Conservation (phyloP, 2,797 vertebrate species). For the Cynopterus sphinx region DNA sequence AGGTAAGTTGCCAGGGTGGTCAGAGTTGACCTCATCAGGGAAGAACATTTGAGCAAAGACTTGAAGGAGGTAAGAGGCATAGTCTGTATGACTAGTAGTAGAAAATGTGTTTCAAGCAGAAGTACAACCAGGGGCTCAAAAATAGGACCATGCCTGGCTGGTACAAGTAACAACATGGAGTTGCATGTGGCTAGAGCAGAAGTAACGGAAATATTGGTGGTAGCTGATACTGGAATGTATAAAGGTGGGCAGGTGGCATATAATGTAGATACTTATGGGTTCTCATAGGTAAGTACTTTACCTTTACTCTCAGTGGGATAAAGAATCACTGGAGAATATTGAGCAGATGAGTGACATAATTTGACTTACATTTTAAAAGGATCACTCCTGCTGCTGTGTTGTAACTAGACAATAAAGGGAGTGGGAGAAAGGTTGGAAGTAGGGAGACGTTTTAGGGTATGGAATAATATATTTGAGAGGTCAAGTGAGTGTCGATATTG, state of each 20-base stretch:
- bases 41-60: neutral
- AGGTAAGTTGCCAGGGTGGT: neutral
- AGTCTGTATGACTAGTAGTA: neutral
- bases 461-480: neutral
- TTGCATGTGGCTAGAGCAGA: neutral
- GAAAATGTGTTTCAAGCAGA: neutral
- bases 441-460: neutral
- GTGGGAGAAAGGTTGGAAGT: neutral
- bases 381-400: neutral
- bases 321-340: neutral
- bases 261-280: neutral
- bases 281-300: neutral
- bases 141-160: neutral
- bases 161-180: neutral
- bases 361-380: neutral
- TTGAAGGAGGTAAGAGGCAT: neutral
- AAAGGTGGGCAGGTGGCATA: neutral
- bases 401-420: neutral
- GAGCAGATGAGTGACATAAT: neutral
- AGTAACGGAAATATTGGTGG: neutral
- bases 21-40: neutral
- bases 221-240: neutral
- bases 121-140: neutral
- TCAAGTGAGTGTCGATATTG: neutral
- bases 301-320: neutral